Base-by-base conservation (phyloP, 1,140 invertebrate species). In the Battus philenor region DNA sequence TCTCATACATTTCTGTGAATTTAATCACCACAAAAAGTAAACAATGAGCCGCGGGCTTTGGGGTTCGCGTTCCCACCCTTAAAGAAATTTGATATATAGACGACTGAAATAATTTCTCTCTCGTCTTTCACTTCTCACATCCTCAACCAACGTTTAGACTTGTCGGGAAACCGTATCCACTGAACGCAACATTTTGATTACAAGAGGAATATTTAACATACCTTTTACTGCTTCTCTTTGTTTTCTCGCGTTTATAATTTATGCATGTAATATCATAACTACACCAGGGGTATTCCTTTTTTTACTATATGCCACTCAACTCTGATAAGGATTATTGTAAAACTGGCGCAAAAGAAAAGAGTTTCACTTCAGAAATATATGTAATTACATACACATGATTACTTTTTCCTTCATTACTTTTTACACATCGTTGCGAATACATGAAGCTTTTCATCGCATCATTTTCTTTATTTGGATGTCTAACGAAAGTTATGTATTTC, bases 101-200 rank as follows among this genome's bases (percentile, higher is more conserved):
- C 65, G 64, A 67, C 62, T 66, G 51, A 74, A 80, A 75, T 80
- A 77, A 83, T 81, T 74, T 67, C 59, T 52, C 59, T 52, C 65
- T 63, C 52, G 50, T 68, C 56, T 47, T 51, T 57, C 60, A 59
- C 68, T 64, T 67, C 61, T 32, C 56, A 51, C 54, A 61, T 64
- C 59, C 59, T 58, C 44, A 56, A 57, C 50, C 47, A 54, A 56
- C 59, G 57, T 63, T 58, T 45, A 55, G 60, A 58, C 68, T 68
- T 64, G 65, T 50, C 51, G 76, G 66, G 68, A 75, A 77, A 76
- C 76, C 79, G 81, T 83, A 83, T 83, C 79, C 73, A 54, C 51
- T 61, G 54, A 67, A 79, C 71, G 58, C 75, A 81, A 73, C 74
- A 77, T 70, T 80, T 78, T 84, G 80, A 84, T 84, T 84, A 81